phyloP scores from a whole-genome alignment of 2,888 invertebrate species.

The Synanthedon andrenaeformis region DNA sequence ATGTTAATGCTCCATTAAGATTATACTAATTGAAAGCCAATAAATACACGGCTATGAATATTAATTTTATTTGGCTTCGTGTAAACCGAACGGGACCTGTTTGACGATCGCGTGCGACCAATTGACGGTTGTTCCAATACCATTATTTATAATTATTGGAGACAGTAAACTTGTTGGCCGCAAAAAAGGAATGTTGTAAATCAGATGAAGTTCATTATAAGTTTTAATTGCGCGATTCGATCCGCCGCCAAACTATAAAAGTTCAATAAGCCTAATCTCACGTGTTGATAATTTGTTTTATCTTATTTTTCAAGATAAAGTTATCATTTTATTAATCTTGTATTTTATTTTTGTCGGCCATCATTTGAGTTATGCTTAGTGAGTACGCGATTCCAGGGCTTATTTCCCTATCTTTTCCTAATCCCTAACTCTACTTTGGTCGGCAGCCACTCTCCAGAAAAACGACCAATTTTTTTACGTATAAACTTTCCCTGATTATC shows the following conservation, averaged over 20 bases:
- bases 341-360: too few species aligned
- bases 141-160: conserved; percentile 2
- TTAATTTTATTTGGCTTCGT: conserved; percentile 65
- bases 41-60: conserved; percentile 71
- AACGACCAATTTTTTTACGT: too few species aligned
- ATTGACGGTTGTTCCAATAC: conserved; percentile 13
- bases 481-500: too few species aligned
- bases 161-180: background rate
- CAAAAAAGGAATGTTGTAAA: background rate
- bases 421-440: too few species aligned
- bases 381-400: too few species aligned
- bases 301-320: too few species aligned
- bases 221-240: background rate
- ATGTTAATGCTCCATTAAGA: conserved; percentile 70
- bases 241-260: background rate
- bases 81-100: conserved; percentile 29
- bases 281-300: too few species aligned
- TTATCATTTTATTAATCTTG: too few species aligned
- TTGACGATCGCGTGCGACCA: conserved; percentile 41
- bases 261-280: too few species aligned
- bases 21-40: conserved; percentile 72
- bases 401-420: too few species aligned
- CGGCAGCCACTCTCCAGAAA: too few species aligned
- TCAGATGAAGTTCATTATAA: background rate
- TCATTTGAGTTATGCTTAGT: too few species aligned